phyloP scores from a whole-genome alignment of 2,888 invertebrate genomes.

The Nomada lathburiana region DNA sequence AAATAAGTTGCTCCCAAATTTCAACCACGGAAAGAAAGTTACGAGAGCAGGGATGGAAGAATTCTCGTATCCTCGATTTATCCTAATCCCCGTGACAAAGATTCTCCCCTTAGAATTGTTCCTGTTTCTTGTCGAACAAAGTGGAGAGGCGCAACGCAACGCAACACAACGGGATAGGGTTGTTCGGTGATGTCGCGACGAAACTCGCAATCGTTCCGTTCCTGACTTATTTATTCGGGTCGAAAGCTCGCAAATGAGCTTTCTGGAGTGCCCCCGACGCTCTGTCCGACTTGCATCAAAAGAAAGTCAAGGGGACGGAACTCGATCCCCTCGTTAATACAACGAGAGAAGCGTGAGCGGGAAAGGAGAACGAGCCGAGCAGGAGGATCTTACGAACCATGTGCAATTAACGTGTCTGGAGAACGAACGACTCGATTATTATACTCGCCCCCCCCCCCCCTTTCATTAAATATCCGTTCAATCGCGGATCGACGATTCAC shows the following conservation, averaged over 20 bases:
- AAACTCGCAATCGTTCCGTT: slow-evolving; percentile 40
- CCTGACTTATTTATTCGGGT: slow-evolving; percentile 56
- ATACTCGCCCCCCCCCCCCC: neutral
- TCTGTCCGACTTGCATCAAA: slow-evolving; percentile 41
- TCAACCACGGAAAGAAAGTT: too few species aligned
- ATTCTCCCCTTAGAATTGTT: neutral
- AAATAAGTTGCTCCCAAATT: too few species aligned
- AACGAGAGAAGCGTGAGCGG: slow-evolving; percentile 25
- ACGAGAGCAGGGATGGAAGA: too few species aligned
- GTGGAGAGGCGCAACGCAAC: neutral
- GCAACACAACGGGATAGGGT: neutral
- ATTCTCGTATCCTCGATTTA: too few species aligned
- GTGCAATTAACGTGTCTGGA: slow-evolving; percentile 5
- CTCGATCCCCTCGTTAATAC: slow-evolving; percentile 55
- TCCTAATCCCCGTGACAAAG: neutral
- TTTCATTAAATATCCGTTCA: neutral
- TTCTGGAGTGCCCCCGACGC: slow-evolving; percentile 38
- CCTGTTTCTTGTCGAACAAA: neutral
- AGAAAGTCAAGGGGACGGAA: slow-evolving; percentile 43
- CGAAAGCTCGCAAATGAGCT: slow-evolving; percentile 58
- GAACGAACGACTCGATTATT: neutral
- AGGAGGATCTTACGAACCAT: neutral
- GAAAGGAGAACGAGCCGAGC: slow-evolving; percentile 7
- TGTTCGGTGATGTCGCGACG: neutral
- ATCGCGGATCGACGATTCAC: too few species aligned